phyloP scores from a whole-genome alignment of 2,888 invertebrate species.

The Napeogenes inachia region DNA sequence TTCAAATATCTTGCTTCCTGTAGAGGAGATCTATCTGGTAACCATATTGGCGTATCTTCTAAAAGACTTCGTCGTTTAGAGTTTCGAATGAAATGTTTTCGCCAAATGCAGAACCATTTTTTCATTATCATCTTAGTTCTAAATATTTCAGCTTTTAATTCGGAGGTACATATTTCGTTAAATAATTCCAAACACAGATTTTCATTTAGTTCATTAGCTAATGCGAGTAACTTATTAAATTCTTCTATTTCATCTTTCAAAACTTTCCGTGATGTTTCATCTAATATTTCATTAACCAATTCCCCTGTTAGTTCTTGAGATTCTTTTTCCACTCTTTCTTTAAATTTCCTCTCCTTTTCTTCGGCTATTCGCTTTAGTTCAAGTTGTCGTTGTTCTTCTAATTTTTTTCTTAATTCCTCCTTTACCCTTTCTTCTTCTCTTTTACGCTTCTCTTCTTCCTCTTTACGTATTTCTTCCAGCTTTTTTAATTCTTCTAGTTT shows the following conservation, averaged over 20 bases:
- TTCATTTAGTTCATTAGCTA: slow-evolving; percentile 46
- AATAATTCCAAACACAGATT: slow-evolving; percentile 52
- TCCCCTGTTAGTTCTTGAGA: slow-evolving; percentile 52
- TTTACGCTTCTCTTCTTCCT: slow-evolving; percentile 35
- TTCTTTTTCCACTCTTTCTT: slow-evolving; percentile 57
- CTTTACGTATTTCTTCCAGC: slow-evolving; percentile 37
- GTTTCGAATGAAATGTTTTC: slow-evolving; percentile 52
- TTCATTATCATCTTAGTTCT: slow-evolving; percentile 53
- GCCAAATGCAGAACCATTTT: slow-evolving; percentile 65
- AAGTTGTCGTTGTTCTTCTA: slow-evolving; percentile 52
- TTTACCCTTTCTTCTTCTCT: slow-evolving; percentile 41
- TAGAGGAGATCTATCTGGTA: slow-evolving; percentile 53
- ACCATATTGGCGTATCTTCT: slow-evolving; percentile 68
- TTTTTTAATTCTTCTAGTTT: slow-evolving; percentile 37
- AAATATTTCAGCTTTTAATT: slow-evolving; percentile 60
- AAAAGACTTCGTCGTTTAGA: slow-evolving; percentile 55
- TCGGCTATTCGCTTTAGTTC: slow-evolving; percentile 54
- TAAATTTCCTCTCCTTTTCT: slow-evolving; percentile 52
- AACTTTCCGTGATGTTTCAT: slow-evolving; percentile 45
- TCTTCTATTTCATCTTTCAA: slow-evolving; percentile 54
- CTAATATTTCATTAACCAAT: slow-evolving; percentile 50
- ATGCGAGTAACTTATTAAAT: slow-evolving; percentile 45
- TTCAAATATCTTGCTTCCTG: slow-evolving; percentile 55
- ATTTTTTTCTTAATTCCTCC: slow-evolving; percentile 49
- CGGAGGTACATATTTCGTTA: slow-evolving; percentile 52